Percentiles rank a stretch among this genome's conserved stretches.
These are phyloP conservation scores for Parauchenoglanis ngamensis DNA, from an alignment of 2,797 vertebrate species.

Conservation along the genomic window DNA sequence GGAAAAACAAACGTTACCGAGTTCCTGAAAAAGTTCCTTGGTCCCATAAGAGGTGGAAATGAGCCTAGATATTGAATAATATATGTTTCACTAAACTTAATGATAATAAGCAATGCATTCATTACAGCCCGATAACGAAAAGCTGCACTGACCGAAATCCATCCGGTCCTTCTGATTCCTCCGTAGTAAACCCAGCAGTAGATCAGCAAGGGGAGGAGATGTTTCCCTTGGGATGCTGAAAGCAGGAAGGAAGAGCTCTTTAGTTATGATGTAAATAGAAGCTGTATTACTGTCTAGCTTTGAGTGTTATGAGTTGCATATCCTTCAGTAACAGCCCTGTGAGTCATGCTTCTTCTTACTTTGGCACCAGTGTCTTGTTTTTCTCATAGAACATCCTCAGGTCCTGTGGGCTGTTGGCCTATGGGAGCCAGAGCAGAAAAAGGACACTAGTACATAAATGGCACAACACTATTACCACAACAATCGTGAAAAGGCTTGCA, in stretches of 20 bases:
- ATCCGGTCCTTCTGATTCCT: conserved; percentile 96
- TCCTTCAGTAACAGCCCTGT: neutral
- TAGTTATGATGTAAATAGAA: conserved; percentile 20
- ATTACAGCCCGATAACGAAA: neutral
- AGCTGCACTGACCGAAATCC: conserved; percentile 88
- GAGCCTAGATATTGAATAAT: neutral
- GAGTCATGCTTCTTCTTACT: conserved; percentile 71
- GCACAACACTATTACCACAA: neutral
- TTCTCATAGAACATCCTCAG: conserved; percentile 97
- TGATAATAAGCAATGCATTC: neutral
- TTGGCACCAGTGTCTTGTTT: conserved; percentile 91
- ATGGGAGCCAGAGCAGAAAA: conserved; percentile 43
- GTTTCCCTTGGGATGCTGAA: conserved; percentile 93
- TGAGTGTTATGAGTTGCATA: neutral
- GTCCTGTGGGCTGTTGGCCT: conserved; percentile 97
- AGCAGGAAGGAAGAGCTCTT: conserved; percentile 33
- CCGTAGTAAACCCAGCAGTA: conserved; percentile 90
- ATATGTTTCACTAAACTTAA: neutral
- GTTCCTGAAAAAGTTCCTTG: neutral
- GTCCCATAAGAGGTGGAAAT: neutral
- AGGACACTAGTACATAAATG: neutral
- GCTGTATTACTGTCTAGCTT: conserved; percentile 12
- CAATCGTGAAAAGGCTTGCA: neutral
- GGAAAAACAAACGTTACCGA: neutral
- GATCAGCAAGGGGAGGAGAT: conserved; percentile 83